A percentile compares a stretch with the other conserved stretches of the same genome.
Conservation (phyloP, 2,113 vertebrate species). For the Nyctibius bracteatus region DNA sequence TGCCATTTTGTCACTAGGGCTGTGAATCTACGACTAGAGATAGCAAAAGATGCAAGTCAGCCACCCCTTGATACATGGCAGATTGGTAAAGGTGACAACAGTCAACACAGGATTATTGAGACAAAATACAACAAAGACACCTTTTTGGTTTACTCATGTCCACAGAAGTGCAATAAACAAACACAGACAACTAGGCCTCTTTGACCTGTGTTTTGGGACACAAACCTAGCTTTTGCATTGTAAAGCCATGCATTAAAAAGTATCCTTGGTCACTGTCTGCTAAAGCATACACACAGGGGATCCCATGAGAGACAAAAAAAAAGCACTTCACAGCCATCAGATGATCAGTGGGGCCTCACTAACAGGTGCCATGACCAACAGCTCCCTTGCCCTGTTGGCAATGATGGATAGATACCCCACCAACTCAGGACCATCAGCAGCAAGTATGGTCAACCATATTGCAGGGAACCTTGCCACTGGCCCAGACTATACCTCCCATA, state of each 20-base stretch:
- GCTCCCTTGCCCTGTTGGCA: neutral
- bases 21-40: neutral
- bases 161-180: neutral
- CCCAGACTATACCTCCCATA: neutral
- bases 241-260: neutral
- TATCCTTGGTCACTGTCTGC: neutral
- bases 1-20: neutral
- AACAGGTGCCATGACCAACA: neutral
- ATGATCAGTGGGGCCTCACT: neutral
- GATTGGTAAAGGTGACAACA: neutral
- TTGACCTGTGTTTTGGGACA: neutral
- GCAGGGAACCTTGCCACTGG: neutral
- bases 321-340: neutral
- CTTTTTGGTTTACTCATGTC: neutral
- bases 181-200: neutral
- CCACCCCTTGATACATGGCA: neutral
- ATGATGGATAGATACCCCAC: neutral
- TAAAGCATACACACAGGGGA: neutral
- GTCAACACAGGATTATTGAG: neutral
- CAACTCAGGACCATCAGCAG: neutral
- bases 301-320: neutral
- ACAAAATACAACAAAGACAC: neutral
- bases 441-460: neutral
- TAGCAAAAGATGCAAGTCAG: neutral
- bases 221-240: neutral